Percentiles rank a stretch among this genome's conserved stretches.
These are phyloP conservation scores for Micoletzkya japonica DNA, from an alignment of 2,888 invertebrate genomes.

Conservation along the genomic window DNA sequence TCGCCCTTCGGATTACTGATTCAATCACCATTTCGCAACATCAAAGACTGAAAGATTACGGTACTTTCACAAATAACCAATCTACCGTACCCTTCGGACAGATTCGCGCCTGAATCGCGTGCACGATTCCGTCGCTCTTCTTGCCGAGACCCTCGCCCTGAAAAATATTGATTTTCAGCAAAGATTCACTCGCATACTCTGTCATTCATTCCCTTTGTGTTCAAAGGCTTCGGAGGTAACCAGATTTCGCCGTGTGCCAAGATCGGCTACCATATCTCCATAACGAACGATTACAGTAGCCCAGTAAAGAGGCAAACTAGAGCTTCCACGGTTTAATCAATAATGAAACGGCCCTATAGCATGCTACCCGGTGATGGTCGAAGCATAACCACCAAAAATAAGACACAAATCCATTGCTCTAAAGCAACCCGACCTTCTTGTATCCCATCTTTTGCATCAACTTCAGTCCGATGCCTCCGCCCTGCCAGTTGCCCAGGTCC, in stretches of 20 bases:
- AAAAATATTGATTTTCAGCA: background rate
- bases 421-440: conserved; percentile 36
- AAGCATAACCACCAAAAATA: background rate
- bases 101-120: conserved; percentile 45
- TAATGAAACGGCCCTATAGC: too few relatives aligned
- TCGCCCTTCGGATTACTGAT: background rate
- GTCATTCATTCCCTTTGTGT: background rate
- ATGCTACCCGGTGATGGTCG: background rate
- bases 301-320: too few relatives aligned
- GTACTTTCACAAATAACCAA: background rate
- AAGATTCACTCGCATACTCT: background rate
- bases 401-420: too few relatives aligned
- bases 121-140: conserved; percentile 47
- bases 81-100: conserved; percentile 39
- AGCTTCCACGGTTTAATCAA: too few relatives aligned
- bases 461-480: conserved; percentile 45
- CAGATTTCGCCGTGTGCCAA: background rate
- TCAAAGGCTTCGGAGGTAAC: too few relatives aligned
- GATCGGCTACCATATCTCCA: background rate
- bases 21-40: background rate
- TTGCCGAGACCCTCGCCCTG: conserved; percentile 44
- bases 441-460: conserved; percentile 51
- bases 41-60: background rate
- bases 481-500: conserved; percentile 41
- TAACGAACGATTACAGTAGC: background rate